Evolutionary conservation across 2,888 invertebrate species (phyloP).

Genomic region (Coelopa pilipes): DNA sequence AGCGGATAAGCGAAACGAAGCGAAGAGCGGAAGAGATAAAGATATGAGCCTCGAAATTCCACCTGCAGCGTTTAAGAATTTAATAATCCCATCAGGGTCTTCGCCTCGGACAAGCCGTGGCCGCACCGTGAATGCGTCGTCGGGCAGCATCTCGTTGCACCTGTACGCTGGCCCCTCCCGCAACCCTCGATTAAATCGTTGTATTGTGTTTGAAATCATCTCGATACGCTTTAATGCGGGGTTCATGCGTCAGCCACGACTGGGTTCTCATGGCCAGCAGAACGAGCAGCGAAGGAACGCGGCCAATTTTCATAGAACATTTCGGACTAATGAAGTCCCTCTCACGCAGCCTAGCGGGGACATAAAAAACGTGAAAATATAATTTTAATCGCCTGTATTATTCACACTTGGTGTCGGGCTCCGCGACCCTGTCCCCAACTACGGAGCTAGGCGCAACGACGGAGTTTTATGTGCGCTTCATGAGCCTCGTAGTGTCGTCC

Average conservation of each 20-base stretch:
- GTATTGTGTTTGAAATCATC: background rate
- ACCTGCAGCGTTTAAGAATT: slow-evolving; percentile 22
- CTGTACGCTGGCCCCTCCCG: slow-evolving; percentile 12
- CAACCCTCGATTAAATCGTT: slow-evolving; percentile 18
- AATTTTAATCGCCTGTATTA: slow-evolving; percentile 16
- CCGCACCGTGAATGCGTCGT: background rate
- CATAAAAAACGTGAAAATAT: slow-evolving; percentile 4
- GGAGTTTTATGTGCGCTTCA: no score
- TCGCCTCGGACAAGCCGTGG: slow-evolving; percentile 2
- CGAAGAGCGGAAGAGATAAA: background rate
- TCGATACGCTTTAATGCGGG: slow-evolving; percentile 20
- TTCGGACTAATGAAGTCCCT: slow-evolving; percentile 4
- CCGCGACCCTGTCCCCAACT: background rate
- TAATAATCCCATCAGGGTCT: slow-evolving; percentile 14
- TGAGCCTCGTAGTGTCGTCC: no score
- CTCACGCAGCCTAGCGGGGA: background rate
- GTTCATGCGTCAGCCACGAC: background rate
- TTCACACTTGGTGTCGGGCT: slow-evolving; percentile 18
- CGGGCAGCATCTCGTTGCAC: slow-evolving; percentile 13
- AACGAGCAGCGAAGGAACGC: background rate
- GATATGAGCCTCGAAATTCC: slow-evolving; percentile 13
- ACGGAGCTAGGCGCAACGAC: no score
- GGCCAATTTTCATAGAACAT: slow-evolving; percentile 5
- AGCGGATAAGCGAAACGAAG: no score
- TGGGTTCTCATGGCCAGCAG: background rate